phyloP scores from a whole-genome alignment of 2,888 invertebrate species.

The Euzophera pinguis region DNA sequence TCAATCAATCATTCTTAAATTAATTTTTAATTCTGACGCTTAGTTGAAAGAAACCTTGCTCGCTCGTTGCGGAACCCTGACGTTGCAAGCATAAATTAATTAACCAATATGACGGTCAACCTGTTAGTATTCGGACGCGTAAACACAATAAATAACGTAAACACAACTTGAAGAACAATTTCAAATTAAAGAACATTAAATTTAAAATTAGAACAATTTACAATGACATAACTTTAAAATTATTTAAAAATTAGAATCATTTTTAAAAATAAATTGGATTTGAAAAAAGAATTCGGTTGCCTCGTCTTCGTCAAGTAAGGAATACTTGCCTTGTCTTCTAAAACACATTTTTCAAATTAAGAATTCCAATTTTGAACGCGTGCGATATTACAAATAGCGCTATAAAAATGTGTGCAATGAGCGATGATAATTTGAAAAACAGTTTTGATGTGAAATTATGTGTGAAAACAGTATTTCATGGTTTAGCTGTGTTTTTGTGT shows the following conservation, averaged over 20 bases:
- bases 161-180: background rate
- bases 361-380: background rate
- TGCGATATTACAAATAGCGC: background rate
- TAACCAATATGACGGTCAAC: constrained; percentile 2
- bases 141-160: background rate
- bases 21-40: no score
- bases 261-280: background rate
- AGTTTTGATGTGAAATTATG: background rate
- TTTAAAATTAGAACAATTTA: no score
- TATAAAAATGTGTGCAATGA: constrained; percentile 2
- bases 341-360: no score
- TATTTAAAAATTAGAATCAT: no score
- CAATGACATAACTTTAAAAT: no score
- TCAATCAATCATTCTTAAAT: no score
- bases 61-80: background rate
- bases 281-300: background rate
- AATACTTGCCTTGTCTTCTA: no score
- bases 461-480: constrained; percentile 9
- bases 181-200: background rate
- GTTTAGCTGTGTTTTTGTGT: background rate
- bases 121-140: background rate
- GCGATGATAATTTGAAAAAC: background rate
- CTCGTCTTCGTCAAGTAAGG: no score
- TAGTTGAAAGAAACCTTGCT: background rate
- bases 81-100: background rate